Evolutionary conservation across 2,888 invertebrate species (phyloP).

Genomic region (Pseudococcus jackbeardsleyi): DNA sequence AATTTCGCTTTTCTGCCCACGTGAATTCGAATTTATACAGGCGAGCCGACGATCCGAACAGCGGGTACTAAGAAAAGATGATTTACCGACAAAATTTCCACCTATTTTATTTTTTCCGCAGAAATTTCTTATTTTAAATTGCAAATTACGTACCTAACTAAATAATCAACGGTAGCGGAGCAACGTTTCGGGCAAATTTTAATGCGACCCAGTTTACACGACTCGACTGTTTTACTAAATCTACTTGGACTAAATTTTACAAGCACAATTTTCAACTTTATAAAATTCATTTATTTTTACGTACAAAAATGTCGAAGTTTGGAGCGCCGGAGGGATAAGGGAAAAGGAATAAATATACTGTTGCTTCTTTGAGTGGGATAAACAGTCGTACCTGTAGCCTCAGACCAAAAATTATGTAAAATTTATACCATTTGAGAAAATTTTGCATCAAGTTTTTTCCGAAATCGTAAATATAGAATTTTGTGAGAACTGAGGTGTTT

Average conservation of each 20-base stretch:
- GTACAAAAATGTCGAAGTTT: too few species aligned
- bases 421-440: too few species aligned
- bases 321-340: too few species aligned
- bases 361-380: too few species aligned
- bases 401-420: too few species aligned
- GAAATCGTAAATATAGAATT: too few species aligned
- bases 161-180: not conserved
- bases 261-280: not conserved
- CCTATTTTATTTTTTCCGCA: not conserved
- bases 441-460: too few species aligned
- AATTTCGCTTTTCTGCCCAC: not conserved
- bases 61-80: not conserved
- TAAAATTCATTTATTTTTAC: not conserved
- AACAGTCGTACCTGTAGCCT: too few species aligned
- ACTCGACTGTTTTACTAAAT: not conserved
- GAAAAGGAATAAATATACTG: too few species aligned
- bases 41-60: not conserved
- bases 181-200: not conserved
- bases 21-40: not conserved
- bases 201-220: conserved; percentile 22
- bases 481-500: too few species aligned
- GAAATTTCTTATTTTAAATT: not conserved
- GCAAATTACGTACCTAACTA: not conserved
- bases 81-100: not conserved
- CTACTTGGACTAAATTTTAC: not conserved